Evolutionary conservation across 2,797 vertebrate genomes (phyloP).

Genomic region (Xerus rutilus): DNA sequence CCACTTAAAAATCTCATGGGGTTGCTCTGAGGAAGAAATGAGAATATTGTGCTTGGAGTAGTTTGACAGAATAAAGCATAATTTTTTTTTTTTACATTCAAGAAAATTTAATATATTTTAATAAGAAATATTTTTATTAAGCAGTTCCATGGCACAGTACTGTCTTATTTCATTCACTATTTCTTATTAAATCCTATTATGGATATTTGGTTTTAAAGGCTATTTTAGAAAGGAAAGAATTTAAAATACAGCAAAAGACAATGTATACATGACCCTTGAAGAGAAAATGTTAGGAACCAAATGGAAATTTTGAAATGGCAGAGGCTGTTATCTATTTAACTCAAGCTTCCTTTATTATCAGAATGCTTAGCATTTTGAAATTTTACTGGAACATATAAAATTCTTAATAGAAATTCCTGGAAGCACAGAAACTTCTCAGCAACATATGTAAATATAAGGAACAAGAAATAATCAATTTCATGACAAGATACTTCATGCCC

Average conservation of each 20-base stretch:
- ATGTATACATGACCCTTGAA: not conserved
- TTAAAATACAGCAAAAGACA: not conserved
- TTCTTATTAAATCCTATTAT: not conserved
- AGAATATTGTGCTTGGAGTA: not conserved
- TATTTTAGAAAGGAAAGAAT: constrained; percentile 30
- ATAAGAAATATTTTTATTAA: constrained; percentile 32
- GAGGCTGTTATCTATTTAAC: not conserved
- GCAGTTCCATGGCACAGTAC: not conserved
- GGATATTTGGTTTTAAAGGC: not conserved
- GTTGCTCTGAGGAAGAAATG: not conserved
- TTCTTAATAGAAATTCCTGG: constrained; percentile 64
- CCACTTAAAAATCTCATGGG: not conserved
- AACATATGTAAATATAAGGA: constrained; percentile 34
- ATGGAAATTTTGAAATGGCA: not conserved
- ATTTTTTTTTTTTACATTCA: constrained; percentile 11
- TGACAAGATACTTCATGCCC: constrained; percentile 41
- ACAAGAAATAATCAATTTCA: constrained; percentile 55
- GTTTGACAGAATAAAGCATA: constrained; percentile 52
- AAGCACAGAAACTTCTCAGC: constrained; percentile 55
- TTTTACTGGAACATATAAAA: constrained; percentile 60
- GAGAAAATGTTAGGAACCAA: constrained; percentile 13
- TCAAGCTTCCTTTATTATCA: not conserved
- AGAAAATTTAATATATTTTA: constrained; percentile 52
- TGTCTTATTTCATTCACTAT: constrained; percentile 30
- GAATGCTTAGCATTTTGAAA: not conserved